Base-by-base conservation (phyloP, 2,888 invertebrate genomes). In the Lymantria monacha region DNA sequence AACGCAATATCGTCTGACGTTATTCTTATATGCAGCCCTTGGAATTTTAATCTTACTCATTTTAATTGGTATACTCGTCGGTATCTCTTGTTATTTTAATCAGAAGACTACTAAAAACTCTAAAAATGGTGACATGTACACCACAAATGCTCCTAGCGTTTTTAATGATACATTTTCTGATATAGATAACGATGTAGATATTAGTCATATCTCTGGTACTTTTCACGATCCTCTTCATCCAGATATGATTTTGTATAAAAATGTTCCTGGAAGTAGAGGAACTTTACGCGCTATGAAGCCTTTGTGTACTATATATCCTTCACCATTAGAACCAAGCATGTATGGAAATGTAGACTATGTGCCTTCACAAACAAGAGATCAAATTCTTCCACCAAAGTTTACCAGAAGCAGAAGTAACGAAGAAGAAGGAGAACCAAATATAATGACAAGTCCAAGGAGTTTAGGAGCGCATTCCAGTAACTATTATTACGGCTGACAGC, bases 161-260 rank as follows among this genome's bases (percentile, higher is more conserved):
- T 91, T 90, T 62, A 87, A 76, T 51, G 90, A 91, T 48, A 79
- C 79, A 0, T 76, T 80, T 12, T 90, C 91, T 31, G 91, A 91
- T 55, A 79, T 90, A 11, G 91, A 91, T 51, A 88, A 88, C 44
- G 91, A 91, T 47, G 80, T 79, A 7, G 89, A 88, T 22, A 79
- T 91, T 0, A 84, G 85, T 56, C 91, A 90, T 51, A 88, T 91
- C 53, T 91, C 90, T 60, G 91, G 90, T 62, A 85, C 85, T 0
- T 91, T 90, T 70, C 87, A 88, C 52, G 91, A 91, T 57, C 87
- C 88, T 1, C 69, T 81, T 0, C 90, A 91, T 66, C 91, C 91
- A 42, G 91, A 91, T 49, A 89, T 90, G 90, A 89, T 90, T 40
- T 62, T 90, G 0, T 91, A 89, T 46, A 85, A 83, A 68, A 88